Conservation (phyloP, 2,797 vertebrate genomes). For the Oreonectes daqikongensis region DNA sequence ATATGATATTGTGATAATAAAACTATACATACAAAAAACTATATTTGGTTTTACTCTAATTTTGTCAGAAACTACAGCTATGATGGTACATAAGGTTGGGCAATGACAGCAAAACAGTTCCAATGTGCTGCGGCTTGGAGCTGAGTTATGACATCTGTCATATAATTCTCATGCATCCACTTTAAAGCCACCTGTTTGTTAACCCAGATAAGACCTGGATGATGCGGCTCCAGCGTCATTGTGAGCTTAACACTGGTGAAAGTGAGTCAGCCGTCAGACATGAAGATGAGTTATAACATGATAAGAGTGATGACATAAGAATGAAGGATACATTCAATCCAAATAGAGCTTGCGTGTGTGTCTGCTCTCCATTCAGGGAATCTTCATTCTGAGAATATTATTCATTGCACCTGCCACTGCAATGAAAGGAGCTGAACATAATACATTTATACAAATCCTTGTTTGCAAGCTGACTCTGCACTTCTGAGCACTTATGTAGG, state of each 20-base stretch:
- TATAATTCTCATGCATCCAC: slow-evolving; percentile 1
- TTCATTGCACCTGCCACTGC: slow-evolving; percentile 38
- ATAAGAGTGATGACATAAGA: slow-evolving; percentile 40
- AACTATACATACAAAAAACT: too few relatives aligned
- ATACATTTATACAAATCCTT: neutral
- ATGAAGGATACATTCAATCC: slow-evolving; percentile 29
- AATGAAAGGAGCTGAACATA: slow-evolving; percentile 15
- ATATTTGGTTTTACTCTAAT: too few relatives aligned
- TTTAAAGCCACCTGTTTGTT: slow-evolving; percentile 44
- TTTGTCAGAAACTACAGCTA: too few relatives aligned
- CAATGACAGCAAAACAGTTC: neutral
- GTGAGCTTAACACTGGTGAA: slow-evolving; percentile 8
- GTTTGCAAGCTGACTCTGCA: neutral
- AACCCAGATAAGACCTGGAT: slow-evolving; percentile 35
- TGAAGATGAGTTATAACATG: slow-evolving; percentile 7
- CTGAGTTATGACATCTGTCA: slow-evolving; percentile 12
- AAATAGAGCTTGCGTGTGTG: slow-evolving; percentile 4
- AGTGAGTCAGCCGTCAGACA: slow-evolving; percentile 24
- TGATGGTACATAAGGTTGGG: too few relatives aligned
- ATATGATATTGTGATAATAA: too few relatives aligned
- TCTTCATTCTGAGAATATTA: slow-evolving; percentile 19
- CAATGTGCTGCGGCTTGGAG: neutral
- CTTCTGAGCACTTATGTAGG: slow-evolving; percentile 2
- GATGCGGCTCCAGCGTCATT: neutral
- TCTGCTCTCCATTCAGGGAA: slow-evolving; percentile 5